phyloP scores from a whole-genome alignment of 1,140 invertebrate genomes.

The Ctenoplectra terminalis region DNA sequence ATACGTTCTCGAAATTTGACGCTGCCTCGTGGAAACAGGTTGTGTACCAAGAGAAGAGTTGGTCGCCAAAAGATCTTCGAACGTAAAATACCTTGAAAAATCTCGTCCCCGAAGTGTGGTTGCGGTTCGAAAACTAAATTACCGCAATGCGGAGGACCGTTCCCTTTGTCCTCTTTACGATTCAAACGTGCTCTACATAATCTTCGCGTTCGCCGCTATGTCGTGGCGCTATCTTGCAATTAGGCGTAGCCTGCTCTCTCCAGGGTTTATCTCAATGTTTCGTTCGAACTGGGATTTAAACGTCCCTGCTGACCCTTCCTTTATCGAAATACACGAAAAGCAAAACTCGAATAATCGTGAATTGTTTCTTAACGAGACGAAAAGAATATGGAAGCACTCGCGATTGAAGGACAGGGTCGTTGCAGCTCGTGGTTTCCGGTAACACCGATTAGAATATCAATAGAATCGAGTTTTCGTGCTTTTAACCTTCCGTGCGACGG shows the following conservation, averaged over 20 bases:
- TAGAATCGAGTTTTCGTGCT: constrained; percentile 55
- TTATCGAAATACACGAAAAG: not conserved
- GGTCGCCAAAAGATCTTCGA: not conserved
- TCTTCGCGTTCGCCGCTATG: constrained; percentile 5
- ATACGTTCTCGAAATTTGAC: not conserved
- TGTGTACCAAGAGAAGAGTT: too few species aligned
- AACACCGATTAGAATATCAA: constrained; percentile 70
- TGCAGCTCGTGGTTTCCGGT: constrained; percentile 64
- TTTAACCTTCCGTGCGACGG: constrained; percentile 40
- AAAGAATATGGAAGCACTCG: not conserved
- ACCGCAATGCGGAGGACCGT: constrained; percentile 49
- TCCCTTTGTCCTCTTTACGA: constrained; percentile 41
- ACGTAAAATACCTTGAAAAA: not conserved
- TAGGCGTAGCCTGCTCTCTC: not conserved
- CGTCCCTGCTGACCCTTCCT: not conserved
- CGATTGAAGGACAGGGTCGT: constrained; percentile 41
- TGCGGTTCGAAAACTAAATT: constrained; percentile 26
- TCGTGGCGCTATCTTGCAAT: constrained; percentile 30
- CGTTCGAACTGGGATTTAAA: constrained; percentile 10
- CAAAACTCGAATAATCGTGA: not conserved
- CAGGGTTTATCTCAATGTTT: constrained; percentile 9
- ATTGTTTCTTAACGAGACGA: constrained; percentile 6
- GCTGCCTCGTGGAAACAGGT: not conserved
- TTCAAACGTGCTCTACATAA: constrained; percentile 48
- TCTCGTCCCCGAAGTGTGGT: not conserved